A percentile compares a stretch with the other conserved stretches of the same genome.
Evolutionary conservation across 2,113 vertebrate genomes (phyloP).

Genomic region (Bujurquina vittata): DNA sequence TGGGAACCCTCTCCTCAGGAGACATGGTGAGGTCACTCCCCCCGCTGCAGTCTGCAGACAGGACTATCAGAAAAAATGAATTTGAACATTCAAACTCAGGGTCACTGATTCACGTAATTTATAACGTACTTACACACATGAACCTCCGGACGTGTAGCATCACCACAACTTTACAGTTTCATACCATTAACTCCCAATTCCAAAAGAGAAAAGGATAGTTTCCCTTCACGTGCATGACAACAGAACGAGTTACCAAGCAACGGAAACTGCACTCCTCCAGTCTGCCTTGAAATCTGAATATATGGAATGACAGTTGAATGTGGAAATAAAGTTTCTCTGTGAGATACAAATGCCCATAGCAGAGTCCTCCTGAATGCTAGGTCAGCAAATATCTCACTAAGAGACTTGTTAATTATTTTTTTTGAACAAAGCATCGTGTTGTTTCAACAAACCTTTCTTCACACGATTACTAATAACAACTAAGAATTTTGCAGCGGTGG

Average conservation of each 20-base stretch:
- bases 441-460: background rate
- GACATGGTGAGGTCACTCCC: slow-evolving; percentile 94
- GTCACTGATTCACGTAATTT: background rate
- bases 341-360: no score
- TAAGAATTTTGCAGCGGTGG: background rate
- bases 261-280: background rate
- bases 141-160: background rate
- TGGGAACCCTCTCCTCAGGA: slow-evolving; percentile 90
- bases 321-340: background rate
- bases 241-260: slow-evolving; percentile 11
- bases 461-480: background rate
- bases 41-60: slow-evolving; percentile 94
- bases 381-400: background rate
- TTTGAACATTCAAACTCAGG: background rate
- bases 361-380: background rate
- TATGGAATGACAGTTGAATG: background rate
- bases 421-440: background rate
- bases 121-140: background rate
- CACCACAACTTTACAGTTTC: background rate
- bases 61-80: slow-evolving; percentile 71
- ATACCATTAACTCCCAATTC: background rate
- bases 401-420: background rate
- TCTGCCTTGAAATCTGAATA: background rate
- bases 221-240: background rate
- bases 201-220: background rate